phyloP scores from a whole-genome alignment of 2,888 invertebrate species.

The Acleris emargana region DNA sequence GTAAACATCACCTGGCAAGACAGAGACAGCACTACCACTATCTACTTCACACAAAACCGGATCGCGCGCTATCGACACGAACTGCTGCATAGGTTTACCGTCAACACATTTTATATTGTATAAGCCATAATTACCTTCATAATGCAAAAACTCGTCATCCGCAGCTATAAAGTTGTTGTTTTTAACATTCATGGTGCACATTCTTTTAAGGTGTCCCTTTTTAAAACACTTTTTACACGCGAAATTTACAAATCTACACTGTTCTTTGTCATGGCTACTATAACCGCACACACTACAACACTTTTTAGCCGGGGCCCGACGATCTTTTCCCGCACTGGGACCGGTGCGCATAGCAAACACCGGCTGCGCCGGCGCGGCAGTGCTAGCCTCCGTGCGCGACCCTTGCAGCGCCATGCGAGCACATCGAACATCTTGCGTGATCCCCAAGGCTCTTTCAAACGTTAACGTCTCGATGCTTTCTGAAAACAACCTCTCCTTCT shows the following conservation, averaged over 20 bases:
- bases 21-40: constrained; percentile 37
- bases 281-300: constrained; percentile 27
- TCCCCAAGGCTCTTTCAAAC: constrained; percentile 37
- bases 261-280: constrained; percentile 21
- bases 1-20: constrained; percentile 5
- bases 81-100: constrained; percentile 33
- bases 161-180: constrained; percentile 12
- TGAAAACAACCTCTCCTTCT: constrained; percentile 38
- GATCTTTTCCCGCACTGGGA: not conserved
- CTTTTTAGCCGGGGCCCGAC: constrained; percentile 2
- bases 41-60: constrained; percentile 29
- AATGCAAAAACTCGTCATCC: constrained; percentile 16
- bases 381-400: not conserved
- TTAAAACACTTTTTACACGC: constrained; percentile 28
- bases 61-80: constrained; percentile 13
- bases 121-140: constrained; percentile 33
- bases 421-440: constrained; percentile 37
- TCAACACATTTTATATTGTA: constrained; percentile 26
- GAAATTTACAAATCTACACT: constrained; percentile 22
- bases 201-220: constrained; percentile 32
- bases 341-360: not conserved
- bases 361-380: not conserved
- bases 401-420: constrained; percentile 24
- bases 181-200: constrained; percentile 19
- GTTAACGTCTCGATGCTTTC: constrained; percentile 33